Evolutionary conservation across 2,113 vertebrate genomes (phyloP), one percentile per base, ranked within the genome.

Genomic region (Anas platyrhynchos): DNA sequence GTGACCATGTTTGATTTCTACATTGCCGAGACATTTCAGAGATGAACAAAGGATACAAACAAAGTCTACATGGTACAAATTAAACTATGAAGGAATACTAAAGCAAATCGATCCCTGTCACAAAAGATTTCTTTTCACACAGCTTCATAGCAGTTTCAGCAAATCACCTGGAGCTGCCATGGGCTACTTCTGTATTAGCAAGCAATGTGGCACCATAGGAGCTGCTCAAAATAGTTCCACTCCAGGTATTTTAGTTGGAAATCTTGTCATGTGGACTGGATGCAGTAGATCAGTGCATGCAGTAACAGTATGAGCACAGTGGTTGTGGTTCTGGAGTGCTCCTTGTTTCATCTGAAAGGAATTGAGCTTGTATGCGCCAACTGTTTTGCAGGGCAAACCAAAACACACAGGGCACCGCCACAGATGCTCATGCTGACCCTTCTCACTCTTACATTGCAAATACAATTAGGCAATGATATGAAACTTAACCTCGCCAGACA

Each of bases 171-270:
- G 18, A 52, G 12, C 36, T 94, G 56, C 71, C 17, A 5, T 1
- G 8, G 59, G 55, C 46, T 76, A 13, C 0, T 0, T 31, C 54
- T 68, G 0, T 36, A 11, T 11, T 12, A 41, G 61, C 23, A 36
- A 75, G n/a, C 21, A n/a, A 46, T 0, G 4, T 36, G 52, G 77
- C 59, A 69, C 63, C 41, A 10, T 2, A 36, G 46, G 20, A 22
- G 76, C 50, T 77, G 61, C 41, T 81, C 80, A 34, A 27, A 26
- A 25, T 6, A 26, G 11, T 18, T 25, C 23, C 25, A 2, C n/a
- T 59, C 9, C 0, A 5, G 21, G 17, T 25, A 5, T 3, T 58
- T 41, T 27, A 18, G 26, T 4, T 4, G 34, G 90, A 76, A 69
- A 26, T 27, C 11, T 80, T 23, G 26, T n/a, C 21, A n/a, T 16